Percentiles rank a stretch among this genome's conserved stretches.
Evolutionary conservation across 92 coral and sea anemone species (phyloP).

Genomic region (Zoanthus gigantus): DNA sequence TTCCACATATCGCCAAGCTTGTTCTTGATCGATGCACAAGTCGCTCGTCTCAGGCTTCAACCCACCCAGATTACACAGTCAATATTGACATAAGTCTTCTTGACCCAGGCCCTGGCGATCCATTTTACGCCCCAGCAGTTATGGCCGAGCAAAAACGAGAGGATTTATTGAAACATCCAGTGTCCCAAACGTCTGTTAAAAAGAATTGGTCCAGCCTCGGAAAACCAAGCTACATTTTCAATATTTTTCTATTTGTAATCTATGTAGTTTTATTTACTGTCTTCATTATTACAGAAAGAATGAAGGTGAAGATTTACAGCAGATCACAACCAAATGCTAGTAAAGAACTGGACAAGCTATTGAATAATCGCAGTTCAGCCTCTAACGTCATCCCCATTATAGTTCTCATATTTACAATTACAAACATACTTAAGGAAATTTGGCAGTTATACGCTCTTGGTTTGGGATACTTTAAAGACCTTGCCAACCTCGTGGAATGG

Average conservation of each 20-base stretch:
- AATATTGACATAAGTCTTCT: conserved; percentile 50
- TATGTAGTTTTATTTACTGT: conserved; percentile 70
- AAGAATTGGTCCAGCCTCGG: conserved; percentile 85
- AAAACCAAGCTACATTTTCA: conserved; percentile 64
- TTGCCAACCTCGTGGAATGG: conserved; percentile 72
- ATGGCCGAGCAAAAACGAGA: conserved; percentile 83
- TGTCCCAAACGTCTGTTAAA: conserved; percentile 72
- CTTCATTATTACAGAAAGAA: conserved; percentile 72
- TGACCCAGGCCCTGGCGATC: conserved; percentile 76
- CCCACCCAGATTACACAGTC: conserved; percentile 56
- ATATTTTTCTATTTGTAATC: conserved; percentile 52
- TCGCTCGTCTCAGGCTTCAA: conserved; percentile 44
- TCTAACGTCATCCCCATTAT: conserved; percentile 45
- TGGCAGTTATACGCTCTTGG: conserved; percentile 66
- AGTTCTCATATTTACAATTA: conserved; percentile 48
- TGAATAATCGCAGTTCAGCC: conserved; percentile 10
- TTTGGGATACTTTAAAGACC: conserved; percentile 65
- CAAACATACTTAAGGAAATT: conserved; percentile 63
- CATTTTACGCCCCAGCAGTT: conserved; percentile 62
- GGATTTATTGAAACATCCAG: conserved; percentile 76
- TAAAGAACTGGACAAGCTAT: conserved; percentile 19
- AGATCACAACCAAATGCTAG: conserved; percentile 52
- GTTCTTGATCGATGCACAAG: conserved; percentile 62
- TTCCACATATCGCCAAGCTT: conserved; percentile 70
- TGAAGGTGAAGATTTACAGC: conserved; percentile 50